Conservation (phyloP, 2,888 invertebrate species). For the Alloscopus bannaensis region DNA sequence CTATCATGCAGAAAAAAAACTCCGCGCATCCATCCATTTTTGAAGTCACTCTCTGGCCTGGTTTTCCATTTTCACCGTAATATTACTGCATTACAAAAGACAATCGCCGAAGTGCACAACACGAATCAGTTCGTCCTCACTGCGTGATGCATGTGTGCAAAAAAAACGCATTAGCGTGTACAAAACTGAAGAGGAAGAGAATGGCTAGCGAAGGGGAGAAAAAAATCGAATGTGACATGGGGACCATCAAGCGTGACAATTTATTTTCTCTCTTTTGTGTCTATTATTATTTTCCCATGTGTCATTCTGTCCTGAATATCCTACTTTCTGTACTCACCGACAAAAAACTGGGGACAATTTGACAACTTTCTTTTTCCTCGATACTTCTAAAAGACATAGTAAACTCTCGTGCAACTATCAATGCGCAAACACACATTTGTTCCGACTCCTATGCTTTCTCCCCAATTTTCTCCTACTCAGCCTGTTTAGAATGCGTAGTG, state of each 20-base stretch:
- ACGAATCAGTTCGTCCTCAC: too few relatives aligned
- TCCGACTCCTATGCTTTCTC: too few relatives aligned
- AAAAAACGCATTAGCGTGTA: too few relatives aligned
- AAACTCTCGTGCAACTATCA: not conserved
- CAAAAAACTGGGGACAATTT: slow-evolving; percentile 9
- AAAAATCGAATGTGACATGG: too few relatives aligned
- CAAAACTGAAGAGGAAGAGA: too few relatives aligned
- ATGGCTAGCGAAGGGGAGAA: too few relatives aligned
- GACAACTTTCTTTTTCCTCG: slow-evolving; percentile 33
- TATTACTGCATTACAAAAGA: not conserved
- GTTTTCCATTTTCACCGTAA: slow-evolving; percentile 10
- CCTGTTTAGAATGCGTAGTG: too few relatives aligned
- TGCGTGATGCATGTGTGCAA: too few relatives aligned
- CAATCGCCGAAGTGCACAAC: too few relatives aligned
- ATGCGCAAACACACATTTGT: not conserved
- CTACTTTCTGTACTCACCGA: slow-evolving; percentile 47
- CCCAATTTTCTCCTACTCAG: too few relatives aligned
- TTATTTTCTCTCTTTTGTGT: not conserved
- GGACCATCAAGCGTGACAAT: too few relatives aligned
- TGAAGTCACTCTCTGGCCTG: slow-evolving; percentile 19
- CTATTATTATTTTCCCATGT: not conserved
- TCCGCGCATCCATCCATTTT: slow-evolving; percentile 33
- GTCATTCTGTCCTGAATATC: slow-evolving; percentile 27
- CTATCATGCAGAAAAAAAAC: slow-evolving; percentile 21
- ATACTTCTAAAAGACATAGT: not conserved